These are phyloP conservation scores for Aramus guarauna DNA, from an alignment of 2,113 vertebrate species.

Conservation along the genomic window DNA sequence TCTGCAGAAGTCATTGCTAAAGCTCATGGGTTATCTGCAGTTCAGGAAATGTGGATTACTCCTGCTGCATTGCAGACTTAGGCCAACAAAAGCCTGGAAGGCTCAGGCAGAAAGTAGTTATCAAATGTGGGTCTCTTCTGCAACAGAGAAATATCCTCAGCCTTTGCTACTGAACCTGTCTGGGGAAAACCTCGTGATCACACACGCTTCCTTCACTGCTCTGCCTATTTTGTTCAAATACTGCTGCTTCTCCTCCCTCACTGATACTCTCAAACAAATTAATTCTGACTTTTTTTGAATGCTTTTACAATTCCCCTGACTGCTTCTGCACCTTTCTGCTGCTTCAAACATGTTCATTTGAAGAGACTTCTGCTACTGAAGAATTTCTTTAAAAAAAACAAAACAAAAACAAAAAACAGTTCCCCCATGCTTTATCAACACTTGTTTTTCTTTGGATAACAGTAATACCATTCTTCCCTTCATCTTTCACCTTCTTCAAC, in stretches of 20 bases:
- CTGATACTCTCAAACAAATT: not conserved
- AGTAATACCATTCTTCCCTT: not conserved
- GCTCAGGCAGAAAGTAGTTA: not conserved
- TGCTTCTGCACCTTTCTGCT: not conserved
- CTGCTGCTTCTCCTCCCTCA: not conserved
- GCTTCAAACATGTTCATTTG: not conserved
- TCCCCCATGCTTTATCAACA: not conserved
- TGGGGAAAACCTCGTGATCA: not conserved
- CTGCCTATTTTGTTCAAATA: not conserved
- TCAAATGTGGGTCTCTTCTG: not conserved
- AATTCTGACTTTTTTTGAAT: not conserved
- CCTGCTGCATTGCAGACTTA: constrained; percentile 12
- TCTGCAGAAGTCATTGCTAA: not conserved
- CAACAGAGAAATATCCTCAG: not conserved
- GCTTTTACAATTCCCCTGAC: not conserved
- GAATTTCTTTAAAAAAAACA: not conserved
- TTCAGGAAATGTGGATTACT: not conserved
- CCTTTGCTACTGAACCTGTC: not conserved
- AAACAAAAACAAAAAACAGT: not conserved
- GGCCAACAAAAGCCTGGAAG: not conserved
- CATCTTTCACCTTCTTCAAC: not conserved
- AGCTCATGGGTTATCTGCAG: not conserved
- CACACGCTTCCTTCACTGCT: fast-evolving
- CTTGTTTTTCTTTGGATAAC: not conserved
- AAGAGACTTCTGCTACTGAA: not conserved